Base-by-base conservation (phyloP, 64 coral and sea anemone species). In the Stichodactyla helianthus region DNA sequence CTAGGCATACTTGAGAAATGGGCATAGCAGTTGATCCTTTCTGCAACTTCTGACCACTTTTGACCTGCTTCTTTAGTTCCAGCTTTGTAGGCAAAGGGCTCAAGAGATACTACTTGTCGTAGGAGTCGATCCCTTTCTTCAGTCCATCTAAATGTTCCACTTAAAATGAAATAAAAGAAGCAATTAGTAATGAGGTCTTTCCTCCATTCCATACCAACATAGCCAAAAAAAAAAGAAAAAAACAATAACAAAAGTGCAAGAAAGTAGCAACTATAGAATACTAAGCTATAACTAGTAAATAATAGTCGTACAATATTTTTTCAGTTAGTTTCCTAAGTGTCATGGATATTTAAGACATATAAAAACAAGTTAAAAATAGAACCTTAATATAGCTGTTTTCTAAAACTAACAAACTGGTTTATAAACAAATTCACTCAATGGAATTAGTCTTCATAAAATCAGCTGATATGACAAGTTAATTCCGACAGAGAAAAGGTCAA, bases 111-210 rank as follows among this genome's bases (percentile, higher is more conserved):
- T 19, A 94, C 58, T 94, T 94, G 81, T 50, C 88, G 70, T 60
- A 91, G 82, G 26, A 94, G 79, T 58, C 82, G 88, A 70, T 90
- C 88, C 82, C 83, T 91, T 58, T 82, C 86, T 76, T 90, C 88
- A 67, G 84, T 94, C 93, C 93, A 94, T 35, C 88, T 85, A 90
- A 94, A 94, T 84, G 93, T 83, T 67, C 88, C 93, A 89, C 93
- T 94, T 82, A 52, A 86, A 88, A 79, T 61, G 13, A 63, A 63
- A 63, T 15, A 63, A 18, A 63, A 63, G 82, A 82, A 71, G 50
- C 51, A 87, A 83, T 86, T 65, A 4, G 9, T 10, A 59, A 58
- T 58, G 10, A 57, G 17, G 53, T 63, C 50, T 68, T 17, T 64
- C 35, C 6, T 50, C 11, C n/a, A 85, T 85, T 85, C 28, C 51